phyloP scores from a whole-genome alignment of 2,888 invertebrate genomes.

The Emesis furor region DNA sequence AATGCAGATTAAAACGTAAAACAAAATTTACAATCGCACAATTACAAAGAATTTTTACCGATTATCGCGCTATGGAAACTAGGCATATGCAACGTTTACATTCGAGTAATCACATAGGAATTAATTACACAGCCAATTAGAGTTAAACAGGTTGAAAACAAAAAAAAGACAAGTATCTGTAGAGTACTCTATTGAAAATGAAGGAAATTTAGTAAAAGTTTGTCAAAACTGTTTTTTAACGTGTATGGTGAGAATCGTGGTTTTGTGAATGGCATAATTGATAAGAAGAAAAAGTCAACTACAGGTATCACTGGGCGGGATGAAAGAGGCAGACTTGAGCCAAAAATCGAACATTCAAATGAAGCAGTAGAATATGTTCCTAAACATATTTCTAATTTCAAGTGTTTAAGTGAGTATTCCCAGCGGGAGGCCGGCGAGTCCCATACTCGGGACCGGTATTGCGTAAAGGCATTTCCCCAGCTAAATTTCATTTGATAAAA shows the following conservation, averaged over 20 bases:
- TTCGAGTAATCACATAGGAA: not conserved
- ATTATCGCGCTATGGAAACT: not conserved
- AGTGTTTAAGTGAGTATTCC: no score
- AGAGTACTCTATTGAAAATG: constrained; percentile 15
- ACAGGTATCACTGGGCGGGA: not conserved
- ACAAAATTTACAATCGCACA: no score
- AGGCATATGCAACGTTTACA: not conserved
- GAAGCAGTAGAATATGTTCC: not conserved
- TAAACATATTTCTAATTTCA: constrained; percentile 14
- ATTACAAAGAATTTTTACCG: no score
- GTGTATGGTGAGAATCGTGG: constrained; percentile 16
- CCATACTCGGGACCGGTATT: no score
- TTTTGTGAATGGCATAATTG: constrained; percentile 1
- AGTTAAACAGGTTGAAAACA: constrained; percentile 24
- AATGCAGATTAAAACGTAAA: no score
- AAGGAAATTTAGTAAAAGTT: constrained; percentile 12
- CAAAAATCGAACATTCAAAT: not conserved
- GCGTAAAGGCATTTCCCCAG: no score
- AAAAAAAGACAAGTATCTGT: constrained; percentile 3
- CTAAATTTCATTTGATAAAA: no score
- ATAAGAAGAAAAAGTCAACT: constrained; percentile 6
- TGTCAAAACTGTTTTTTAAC: constrained; percentile 19
- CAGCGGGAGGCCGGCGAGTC: no score
- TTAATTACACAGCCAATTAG: constrained; percentile 1
- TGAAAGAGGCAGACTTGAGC: not conserved